A percentile compares a stretch with the other conserved stretches of the same genome.
These are phyloP conservation scores for Phoxinus phoxinus DNA, from an alignment of 2,113 vertebrate genomes.

Conservation along the genomic window DNA sequence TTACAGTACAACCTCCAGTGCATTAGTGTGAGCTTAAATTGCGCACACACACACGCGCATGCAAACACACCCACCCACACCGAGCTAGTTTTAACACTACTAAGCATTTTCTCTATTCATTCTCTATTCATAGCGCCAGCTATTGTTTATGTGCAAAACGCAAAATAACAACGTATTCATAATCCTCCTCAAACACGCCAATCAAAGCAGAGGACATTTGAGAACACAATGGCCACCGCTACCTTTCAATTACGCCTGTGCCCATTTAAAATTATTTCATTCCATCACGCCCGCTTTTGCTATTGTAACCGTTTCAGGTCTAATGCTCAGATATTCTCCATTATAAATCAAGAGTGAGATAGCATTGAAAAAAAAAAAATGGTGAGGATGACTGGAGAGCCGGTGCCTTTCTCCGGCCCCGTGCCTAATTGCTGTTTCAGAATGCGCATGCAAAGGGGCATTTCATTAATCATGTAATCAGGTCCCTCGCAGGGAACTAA, in stretches of 20 bases:
- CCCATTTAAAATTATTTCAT: constrained; percentile 89
- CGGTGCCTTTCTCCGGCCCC: constrained; percentile 86
- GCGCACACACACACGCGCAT: constrained; percentile 43
- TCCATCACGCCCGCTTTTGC: constrained; percentile 81
- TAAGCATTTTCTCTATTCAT: constrained; percentile 81
- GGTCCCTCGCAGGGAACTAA: constrained; percentile 99
- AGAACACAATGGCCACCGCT: constrained; percentile 85
- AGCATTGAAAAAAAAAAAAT: constrained; percentile 73
- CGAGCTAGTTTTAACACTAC: constrained; percentile 71
- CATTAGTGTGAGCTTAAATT: constrained; percentile 95
- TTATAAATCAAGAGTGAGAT: constrained; percentile 96
- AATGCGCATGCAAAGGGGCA: constrained; percentile 96
- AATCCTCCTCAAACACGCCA: constrained; percentile 87
- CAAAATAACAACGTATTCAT: constrained; percentile 92
- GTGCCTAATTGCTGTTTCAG: constrained; percentile 99
- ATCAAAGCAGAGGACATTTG: constrained; percentile 85
- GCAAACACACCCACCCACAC: constrained; percentile 52
- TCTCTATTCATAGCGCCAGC: constrained; percentile 64
- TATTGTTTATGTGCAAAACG: constrained; percentile 95
- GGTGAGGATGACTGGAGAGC: constrained; percentile 79
- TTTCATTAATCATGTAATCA: constrained; percentile 99
- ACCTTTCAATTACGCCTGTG: constrained; percentile 90
- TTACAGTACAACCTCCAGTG: constrained; percentile 97
- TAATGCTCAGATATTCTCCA: constrained; percentile 88
- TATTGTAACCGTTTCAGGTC: constrained; percentile 88